These are phyloP conservation scores for Synanthedon myopaeformis DNA, from an alignment of 2,888 invertebrate genomes.

Conservation along the genomic window DNA sequence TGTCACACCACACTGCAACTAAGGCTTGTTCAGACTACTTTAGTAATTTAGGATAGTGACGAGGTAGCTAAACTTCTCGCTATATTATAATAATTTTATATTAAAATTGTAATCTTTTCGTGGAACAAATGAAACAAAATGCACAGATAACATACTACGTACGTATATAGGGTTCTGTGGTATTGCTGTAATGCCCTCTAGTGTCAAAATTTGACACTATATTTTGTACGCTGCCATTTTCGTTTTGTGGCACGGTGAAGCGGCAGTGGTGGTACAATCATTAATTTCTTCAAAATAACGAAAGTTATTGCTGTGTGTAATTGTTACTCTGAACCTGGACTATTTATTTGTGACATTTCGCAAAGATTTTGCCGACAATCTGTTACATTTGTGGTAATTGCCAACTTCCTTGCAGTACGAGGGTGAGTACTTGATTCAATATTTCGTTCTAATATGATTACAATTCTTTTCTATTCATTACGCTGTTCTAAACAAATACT, in stretches of 20 bases:
- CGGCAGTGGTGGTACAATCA: slow-evolving; percentile 42
- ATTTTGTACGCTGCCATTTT: slow-evolving; percentile 63
- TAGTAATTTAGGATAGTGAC: too few species aligned
- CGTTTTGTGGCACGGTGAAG: slow-evolving; percentile 66
- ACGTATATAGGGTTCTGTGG: too few species aligned
- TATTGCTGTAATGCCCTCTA: slow-evolving; percentile 3
- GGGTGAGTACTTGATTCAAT: slow-evolving; percentile 56
- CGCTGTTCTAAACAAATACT: neutral
- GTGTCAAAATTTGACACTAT: slow-evolving; percentile 10
- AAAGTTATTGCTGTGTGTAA: slow-evolving; percentile 30
- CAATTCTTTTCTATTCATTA: neutral
- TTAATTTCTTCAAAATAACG: slow-evolving; percentile 29
- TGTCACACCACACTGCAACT: too few species aligned
- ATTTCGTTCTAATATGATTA: slow-evolving; percentile 29
- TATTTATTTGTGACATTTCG: slow-evolving; percentile 23
- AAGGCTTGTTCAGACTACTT: too few species aligned
- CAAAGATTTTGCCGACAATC: slow-evolving; percentile 27
- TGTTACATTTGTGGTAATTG: slow-evolving; percentile 31
- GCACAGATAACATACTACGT: too few species aligned
- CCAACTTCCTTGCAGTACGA: slow-evolving; percentile 55
- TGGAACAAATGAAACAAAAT: too few species aligned
- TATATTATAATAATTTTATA: too few species aligned
- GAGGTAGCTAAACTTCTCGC: too few species aligned
- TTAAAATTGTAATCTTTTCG: too few species aligned
- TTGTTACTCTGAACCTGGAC: slow-evolving; percentile 28